These are phyloP conservation scores for Gorsachius magnificus DNA, from an alignment of 2,797 vertebrate species.

Conservation along the genomic window DNA sequence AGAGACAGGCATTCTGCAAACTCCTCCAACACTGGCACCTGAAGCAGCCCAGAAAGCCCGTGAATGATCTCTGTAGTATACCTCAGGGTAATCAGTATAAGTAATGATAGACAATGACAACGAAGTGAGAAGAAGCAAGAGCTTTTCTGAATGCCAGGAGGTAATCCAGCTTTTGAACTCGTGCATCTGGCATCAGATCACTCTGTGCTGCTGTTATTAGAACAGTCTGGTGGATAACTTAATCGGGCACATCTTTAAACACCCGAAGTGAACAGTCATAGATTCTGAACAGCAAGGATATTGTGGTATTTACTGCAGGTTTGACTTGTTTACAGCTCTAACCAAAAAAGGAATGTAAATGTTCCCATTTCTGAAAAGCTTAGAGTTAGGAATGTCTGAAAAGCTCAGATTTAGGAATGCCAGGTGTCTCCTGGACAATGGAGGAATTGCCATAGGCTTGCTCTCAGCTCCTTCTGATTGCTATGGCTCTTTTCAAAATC, in stretches of 20 bases:
- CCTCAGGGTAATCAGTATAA: neutral
- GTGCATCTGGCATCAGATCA: neutral
- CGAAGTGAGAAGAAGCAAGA: neutral
- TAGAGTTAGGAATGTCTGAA: neutral
- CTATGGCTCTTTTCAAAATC: neutral
- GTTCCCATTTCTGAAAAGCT: neutral
- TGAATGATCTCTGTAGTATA: neutral
- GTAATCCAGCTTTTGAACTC: constrained; percentile 5
- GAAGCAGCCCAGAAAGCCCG: neutral
- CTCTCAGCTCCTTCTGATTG: neutral
- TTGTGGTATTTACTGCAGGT: neutral
- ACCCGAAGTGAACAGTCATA: neutral
- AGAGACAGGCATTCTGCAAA: neutral
- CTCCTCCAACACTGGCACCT: neutral
- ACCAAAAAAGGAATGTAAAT: neutral
- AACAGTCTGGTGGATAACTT: neutral
- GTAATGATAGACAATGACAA: neutral
- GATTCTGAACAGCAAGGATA: neutral
- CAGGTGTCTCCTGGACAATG: neutral
- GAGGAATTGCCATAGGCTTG: neutral
- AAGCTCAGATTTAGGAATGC: neutral
- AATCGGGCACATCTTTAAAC: neutral
- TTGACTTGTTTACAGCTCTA: neutral
- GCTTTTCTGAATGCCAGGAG: neutral
- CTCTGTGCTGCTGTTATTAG: constrained; percentile 1